Conservation (phyloP, 2,113 vertebrate species). For the Oxygymnocypris stewartii region DNA sequence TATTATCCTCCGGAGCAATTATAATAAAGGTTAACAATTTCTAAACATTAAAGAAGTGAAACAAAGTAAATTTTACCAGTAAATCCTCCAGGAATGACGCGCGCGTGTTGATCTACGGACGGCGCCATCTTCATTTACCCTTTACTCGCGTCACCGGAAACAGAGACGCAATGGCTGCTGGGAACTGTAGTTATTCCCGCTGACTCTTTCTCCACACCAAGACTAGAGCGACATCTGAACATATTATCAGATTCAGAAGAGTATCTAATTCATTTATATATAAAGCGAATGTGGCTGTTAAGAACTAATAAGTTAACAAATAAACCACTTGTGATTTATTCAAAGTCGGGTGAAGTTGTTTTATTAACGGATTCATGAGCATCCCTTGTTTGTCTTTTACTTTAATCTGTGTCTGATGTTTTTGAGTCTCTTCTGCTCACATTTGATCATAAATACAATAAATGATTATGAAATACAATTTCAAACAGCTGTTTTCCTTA, state of each 20-base stretch:
- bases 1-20: neutral
- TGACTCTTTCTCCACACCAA: neutral
- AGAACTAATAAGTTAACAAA: too few species aligned
- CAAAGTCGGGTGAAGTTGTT: too few species aligned
- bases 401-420: too few species aligned
- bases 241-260: neutral
- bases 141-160: slow-evolving; percentile 62
- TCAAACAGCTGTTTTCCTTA: neutral
- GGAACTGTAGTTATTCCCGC: slow-evolving; percentile 41
- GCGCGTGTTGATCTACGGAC: slow-evolving; percentile 61
- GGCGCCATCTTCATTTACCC: slow-evolving; percentile 80
- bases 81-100: slow-evolving; percentile 65
- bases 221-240: neutral
- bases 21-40: neutral
- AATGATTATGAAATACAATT: neutral
- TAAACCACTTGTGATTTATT: too few species aligned
- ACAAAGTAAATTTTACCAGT: slow-evolving; percentile 64
- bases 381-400: too few species aligned
- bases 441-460: neutral
- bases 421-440: neutral
- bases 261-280: too few species aligned
- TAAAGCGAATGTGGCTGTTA: too few species aligned
- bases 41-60: neutral
- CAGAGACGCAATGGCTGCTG: neutral
- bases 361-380: too few species aligned